Evolutionary conservation across 2,113 vertebrate genomes (phyloP).

Genomic region (Sisor rabdophorus): DNA sequence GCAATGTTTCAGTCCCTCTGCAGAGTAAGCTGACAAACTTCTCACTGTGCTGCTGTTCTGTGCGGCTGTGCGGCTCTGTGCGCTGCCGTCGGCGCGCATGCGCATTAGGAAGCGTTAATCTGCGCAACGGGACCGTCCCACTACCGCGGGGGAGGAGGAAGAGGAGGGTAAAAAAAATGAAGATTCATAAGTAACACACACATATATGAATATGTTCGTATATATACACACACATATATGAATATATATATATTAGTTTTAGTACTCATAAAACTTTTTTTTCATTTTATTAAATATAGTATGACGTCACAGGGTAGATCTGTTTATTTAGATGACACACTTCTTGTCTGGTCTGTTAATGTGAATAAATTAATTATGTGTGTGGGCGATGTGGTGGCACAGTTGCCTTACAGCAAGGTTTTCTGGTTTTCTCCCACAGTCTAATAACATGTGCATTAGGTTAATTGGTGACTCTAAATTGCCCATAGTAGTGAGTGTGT

Average conservation of each 20-base stretch:
- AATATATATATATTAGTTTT: no score
- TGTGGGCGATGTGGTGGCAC: no score
- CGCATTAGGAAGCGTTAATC: conserved; percentile 27
- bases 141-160: conserved; percentile 17
- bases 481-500: no score
- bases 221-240: no score
- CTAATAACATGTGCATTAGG: no score
- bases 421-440: no score
- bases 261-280: no score
- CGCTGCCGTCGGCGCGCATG: conserved; percentile 42
- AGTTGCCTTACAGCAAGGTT: no score
- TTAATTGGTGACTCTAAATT: no score
- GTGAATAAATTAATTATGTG: background rate
- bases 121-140: conserved; percentile 50
- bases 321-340: background rate
- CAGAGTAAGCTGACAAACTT: conserved; percentile 13
- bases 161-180: background rate
- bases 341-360: background rate
- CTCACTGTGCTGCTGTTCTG: background rate
- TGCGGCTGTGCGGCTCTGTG: conserved; percentile 25
- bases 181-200: no score
- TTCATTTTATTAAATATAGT: no score
- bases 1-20: background rate
- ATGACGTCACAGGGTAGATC: background rate
- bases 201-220: no score